Base-by-base conservation (phyloP, 2,113 vertebrate species). In the Podilymbus podiceps region DNA sequence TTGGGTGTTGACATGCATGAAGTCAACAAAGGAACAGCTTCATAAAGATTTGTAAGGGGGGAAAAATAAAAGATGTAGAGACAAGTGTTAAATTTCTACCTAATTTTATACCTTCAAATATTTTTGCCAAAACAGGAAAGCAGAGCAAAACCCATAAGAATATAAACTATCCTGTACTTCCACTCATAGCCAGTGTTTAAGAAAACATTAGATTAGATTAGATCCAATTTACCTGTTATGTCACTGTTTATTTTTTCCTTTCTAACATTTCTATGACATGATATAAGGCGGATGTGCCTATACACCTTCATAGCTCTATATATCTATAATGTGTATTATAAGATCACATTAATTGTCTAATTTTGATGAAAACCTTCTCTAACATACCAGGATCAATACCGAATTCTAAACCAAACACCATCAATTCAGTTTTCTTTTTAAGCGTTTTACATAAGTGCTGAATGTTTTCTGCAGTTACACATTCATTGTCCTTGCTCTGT, bases 261-360 rank as follows among this genome's bases (percentile, higher is more conserved):
- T n/a, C n/a, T n/a, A n/a, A n/a, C n/a, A n/a, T n/a, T n/a, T n/a
- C n/a, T n/a, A n/a, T n/a, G n/a, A n/a, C n/a, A n/a, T n/a, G n/a
- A 38, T 38, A 38, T 50, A 33, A 33, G 27, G 6, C 11, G 44
- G 8, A 59, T 0, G 0, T 24, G 4, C 5, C 72, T 59, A 50
- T 14, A 53, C 4, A 59, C 2, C 18, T 38, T 30, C 1, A 1
- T 22, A 83, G 4, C 2, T 31, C 20, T 25, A 46, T 3, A 2
- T 64, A 52, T 31, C 28, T 53, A 20, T 20, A 88, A 64, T 9
- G 5, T 9, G 2, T 35, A 14, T 20, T 59, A 59, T 40, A 15
- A 58, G 27, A 15, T 33, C 9, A 25, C 25, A 25, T 38, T 42
- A 13, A 12, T 35, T 49, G 18, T 44, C 30, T 63, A 56, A 28